Evolutionary conservation across 2,113 vertebrate genomes (phyloP).

Genomic region (Odontophorus gujanensis): DNA sequence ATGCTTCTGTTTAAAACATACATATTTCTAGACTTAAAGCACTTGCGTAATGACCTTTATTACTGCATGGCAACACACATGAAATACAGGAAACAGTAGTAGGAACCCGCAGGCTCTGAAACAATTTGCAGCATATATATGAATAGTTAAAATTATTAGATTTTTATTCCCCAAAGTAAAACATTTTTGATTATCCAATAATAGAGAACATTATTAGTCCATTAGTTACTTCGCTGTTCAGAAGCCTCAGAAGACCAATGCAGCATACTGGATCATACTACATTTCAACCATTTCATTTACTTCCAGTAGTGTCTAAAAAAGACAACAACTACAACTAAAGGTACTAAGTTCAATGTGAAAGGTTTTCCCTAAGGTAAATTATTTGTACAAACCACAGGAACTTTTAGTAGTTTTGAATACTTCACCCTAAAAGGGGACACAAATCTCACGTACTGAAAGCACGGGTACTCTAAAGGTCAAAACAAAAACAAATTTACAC

Average conservation of each 20-base stretch:
- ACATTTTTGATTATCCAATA: constrained; percentile 65
- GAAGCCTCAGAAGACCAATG: constrained; percentile 56
- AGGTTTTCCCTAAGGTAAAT: not conserved
- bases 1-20: not conserved
- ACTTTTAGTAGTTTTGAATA: not conserved
- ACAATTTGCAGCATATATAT: constrained; percentile 28
- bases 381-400: not conserved
- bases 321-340: constrained; percentile 45
- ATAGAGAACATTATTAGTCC: constrained; percentile 67
- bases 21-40: not conserved
- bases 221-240: constrained; percentile 62
- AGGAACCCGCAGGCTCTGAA: constrained; percentile 43
- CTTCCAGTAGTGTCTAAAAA: constrained; percentile 29
- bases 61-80: not conserved
- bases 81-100: constrained; percentile 42
- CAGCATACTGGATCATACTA: not conserved
- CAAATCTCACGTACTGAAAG: not conserved
- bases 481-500: not conserved
- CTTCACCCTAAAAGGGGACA: not conserved
- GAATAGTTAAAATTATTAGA: constrained; percentile 60
- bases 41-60: not conserved
- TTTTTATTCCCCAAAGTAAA: constrained; percentile 63
- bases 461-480: not conserved
- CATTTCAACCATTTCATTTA: constrained; percentile 53
- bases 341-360: not conserved